Percentiles rank a stretch among this genome's conserved stretches.
Conservation (phyloP, 2,113 vertebrate genomes). For the Xiphias gladius region DNA sequence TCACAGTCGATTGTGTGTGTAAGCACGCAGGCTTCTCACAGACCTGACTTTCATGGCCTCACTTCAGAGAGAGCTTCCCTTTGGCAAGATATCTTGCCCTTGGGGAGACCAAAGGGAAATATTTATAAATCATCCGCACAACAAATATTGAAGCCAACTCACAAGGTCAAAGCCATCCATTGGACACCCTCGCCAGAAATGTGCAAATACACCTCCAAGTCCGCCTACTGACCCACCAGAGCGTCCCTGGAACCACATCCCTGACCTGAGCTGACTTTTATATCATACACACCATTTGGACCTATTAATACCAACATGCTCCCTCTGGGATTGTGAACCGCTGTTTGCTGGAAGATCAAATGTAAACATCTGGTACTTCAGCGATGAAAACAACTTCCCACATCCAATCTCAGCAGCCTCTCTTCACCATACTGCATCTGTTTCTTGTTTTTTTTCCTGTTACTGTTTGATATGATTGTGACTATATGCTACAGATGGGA, state of each 20-base stretch:
- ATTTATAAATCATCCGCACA: slow-evolving; percentile 82
- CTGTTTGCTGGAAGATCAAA: slow-evolving; percentile 59
- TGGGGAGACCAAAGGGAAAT: slow-evolving; percentile 79
- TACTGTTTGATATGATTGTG: slow-evolving; percentile 11
- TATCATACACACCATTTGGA: slow-evolving; percentile 38
- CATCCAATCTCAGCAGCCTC: slow-evolving; percentile 12
- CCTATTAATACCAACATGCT: slow-evolving; percentile 62
- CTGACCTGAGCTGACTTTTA: slow-evolving; percentile 52
- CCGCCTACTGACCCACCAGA: slow-evolving; percentile 44
- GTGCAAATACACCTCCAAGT: slow-evolving; percentile 58
- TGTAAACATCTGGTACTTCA: slow-evolving; percentile 63
- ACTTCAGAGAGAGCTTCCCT: slow-evolving; percentile 71
- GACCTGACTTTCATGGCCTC: slow-evolving; percentile 74
- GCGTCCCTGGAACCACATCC: slow-evolving; percentile 45
- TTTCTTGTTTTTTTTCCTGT: slow-evolving; percentile 32
- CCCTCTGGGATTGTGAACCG: slow-evolving; percentile 43
- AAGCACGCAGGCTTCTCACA: slow-evolving; percentile 36
- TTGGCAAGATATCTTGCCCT: slow-evolving; percentile 65
- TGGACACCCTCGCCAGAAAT: slow-evolving; percentile 47
- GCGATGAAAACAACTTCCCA: slow-evolving; percentile 32
- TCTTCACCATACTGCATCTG: slow-evolving; percentile 9
- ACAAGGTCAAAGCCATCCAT: slow-evolving; percentile 58
- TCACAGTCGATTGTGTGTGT: slow-evolving; percentile 10
- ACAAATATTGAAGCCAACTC: slow-evolving; percentile 77
- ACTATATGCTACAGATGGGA: neutral